A percentile compares a stretch with the other conserved stretches of the same genome.
Conservation (phyloP, 2,113 vertebrate species). For the Engraulis encrasicolus region DNA sequence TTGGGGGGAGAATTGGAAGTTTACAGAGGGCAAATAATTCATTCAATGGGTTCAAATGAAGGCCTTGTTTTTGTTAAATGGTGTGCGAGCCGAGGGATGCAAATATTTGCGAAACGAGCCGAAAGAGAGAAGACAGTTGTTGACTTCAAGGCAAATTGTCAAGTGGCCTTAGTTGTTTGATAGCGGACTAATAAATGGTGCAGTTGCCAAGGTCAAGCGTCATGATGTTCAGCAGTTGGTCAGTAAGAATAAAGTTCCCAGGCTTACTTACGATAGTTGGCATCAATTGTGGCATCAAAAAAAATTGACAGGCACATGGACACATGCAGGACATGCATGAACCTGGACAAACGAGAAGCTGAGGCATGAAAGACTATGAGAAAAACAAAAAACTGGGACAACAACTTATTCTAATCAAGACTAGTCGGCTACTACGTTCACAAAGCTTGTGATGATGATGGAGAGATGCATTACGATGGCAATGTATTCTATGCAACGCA, state of each 20-base stretch:
- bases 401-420: conserved; percentile 2
- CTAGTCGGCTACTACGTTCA: background rate
- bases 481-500: conserved; percentile 10
- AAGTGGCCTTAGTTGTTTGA: background rate
- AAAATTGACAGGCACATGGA: background rate
- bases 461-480: conserved; percentile 15
- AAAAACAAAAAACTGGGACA: conserved; percentile 15
- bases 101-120: background rate
- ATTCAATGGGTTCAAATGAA: background rate
- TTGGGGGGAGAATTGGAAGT: background rate
- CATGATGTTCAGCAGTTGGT: background rate
- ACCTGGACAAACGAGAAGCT: conserved; percentile 6
- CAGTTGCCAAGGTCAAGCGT: background rate
- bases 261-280: background rate
- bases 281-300: background rate
- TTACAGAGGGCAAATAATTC: background rate
- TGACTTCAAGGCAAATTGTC: background rate
- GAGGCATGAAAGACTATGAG: background rate
- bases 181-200: background rate
- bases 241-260: background rate
- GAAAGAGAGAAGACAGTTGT: background rate
- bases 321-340: conserved; percentile 17
- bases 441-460: conserved; percentile 17
- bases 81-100: background rate
- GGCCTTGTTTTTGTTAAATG: background rate